Evolutionary conservation across 2,113 vertebrate species (phyloP).

Genomic region (Saimiri boliviensis): DNA sequence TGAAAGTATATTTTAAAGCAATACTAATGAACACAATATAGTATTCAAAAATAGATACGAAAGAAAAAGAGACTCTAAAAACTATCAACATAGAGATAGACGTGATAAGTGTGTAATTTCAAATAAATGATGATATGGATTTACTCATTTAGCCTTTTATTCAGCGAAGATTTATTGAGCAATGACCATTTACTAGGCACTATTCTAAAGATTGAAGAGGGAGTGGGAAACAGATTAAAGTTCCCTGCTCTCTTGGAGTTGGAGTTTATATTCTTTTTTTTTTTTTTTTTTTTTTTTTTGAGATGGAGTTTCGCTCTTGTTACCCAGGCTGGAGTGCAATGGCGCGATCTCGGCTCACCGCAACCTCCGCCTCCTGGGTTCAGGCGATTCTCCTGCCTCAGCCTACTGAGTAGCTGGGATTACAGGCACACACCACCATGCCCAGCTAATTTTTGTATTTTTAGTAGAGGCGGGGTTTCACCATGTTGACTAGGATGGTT

Average conservation of each 20-base stretch:
- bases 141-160: neutral
- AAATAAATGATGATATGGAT: neutral
- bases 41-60: neutral
- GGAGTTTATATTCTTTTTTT: neutral
- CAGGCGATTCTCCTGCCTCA: too few species aligned
- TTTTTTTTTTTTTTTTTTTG: too few species aligned
- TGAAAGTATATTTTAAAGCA: neutral
- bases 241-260: neutral
- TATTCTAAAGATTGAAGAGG: neutral
- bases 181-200: neutral
- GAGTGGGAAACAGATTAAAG: neutral
- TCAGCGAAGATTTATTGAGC: neutral
- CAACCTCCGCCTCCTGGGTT: too few species aligned
- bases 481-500: too few species aligned
- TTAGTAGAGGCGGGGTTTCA: too few species aligned
- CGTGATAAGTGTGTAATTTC: neutral
- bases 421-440: too few species aligned
- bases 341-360: too few species aligned
- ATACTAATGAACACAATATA: neutral
- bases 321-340: too few species aligned
- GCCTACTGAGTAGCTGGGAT: too few species aligned
- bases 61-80: neutral
- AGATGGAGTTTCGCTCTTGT: too few species aligned
- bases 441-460: too few species aligned
- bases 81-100: neutral